Base-by-base conservation (phyloP, 1,140 invertebrate genomes). In the Odontomachus brunneus region DNA sequence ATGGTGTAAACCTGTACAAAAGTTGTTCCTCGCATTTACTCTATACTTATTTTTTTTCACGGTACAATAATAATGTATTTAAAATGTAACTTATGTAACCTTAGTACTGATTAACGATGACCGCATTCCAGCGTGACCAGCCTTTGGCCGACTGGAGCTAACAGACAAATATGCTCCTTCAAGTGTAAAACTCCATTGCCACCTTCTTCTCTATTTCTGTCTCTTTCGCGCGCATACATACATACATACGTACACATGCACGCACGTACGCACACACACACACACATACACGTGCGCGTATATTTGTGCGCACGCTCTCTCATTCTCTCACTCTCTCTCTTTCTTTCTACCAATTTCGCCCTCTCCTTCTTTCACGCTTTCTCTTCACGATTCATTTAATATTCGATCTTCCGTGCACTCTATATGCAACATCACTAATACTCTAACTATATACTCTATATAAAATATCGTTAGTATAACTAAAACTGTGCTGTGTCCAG, bases 381-480 rank as follows among this genome's bases (percentile, higher is more conserved):
- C 29, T 76, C 60, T 24, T 55, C 17, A 29, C 53, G 12, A 55
- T 24, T 73, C 63, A 26, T 38, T 83, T 84, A 80, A 89, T 87
- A 87, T 87, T 74, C 74, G 65, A 87, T 91, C 89, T 89, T 82
- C 81, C 73, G 81, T 84, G 69, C 85, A 86, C 86, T 80, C 22
- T 92, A 90, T 92, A 90, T 90, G 88, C 90, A 91, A 91, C 92
- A 90, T 87, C 86, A 91, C 92, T 93, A 94, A 94, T 93, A 92
- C 80, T 93, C 92, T 94, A 94, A 93, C 92, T 94, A 94, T 94
- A 94, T 94, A 93, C 91, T 93, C 92, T 94, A 94, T 94, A 94
- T 93, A 94, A 94, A 94, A 94, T 94, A 94, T 94, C 88, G 93
- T 93, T 94, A 93, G 92, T 93, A 92, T 92, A 93, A 94, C 93